Evolutionary conservation across 2,888 invertebrate genomes (phyloP).

Genomic region (Drosophila meridiana): DNA sequence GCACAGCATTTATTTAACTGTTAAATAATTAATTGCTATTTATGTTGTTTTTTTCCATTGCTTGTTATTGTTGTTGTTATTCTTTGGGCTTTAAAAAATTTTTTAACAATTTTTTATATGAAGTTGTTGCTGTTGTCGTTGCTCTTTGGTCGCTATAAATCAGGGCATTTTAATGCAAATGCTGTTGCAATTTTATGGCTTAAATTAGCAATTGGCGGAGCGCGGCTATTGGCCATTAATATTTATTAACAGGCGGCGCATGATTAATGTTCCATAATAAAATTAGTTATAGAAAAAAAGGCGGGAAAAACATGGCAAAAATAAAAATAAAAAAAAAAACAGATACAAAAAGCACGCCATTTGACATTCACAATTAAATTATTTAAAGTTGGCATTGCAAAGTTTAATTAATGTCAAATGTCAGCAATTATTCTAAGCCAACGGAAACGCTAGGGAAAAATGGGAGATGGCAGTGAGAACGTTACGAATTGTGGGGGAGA

Average conservation of each 20-base stretch:
- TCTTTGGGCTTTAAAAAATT: conserved; percentile 8
- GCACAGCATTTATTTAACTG: conserved; percentile 30
- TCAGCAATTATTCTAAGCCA: conserved; percentile 77
- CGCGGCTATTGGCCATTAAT: conserved; percentile 69
- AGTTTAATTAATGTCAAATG: conserved; percentile 73
- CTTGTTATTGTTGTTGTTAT: conserved; percentile 2
- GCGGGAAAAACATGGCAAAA: conserved; percentile 4
- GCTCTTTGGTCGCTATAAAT: conserved; percentile 54
- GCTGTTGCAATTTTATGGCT: conserved; percentile 72
- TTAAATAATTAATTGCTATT: conserved; percentile 75
- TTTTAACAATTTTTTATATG: conserved; percentile 44
- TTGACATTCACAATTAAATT: conserved; percentile 52
- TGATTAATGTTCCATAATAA: conserved; percentile 74
- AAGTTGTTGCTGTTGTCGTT: conserved; percentile 44
- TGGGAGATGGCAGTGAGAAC: background rate
- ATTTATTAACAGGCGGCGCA: conserved; percentile 78
- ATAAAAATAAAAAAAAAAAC: background rate
- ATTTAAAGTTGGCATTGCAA: conserved; percentile 55
- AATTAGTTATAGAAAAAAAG: conserved; percentile 64
- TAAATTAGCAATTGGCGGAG: conserved; percentile 68
- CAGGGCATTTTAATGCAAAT: conserved; percentile 74
- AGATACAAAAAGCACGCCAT: conserved; percentile 7
- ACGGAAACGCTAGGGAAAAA: conserved; percentile 4
- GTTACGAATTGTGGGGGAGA: background rate
- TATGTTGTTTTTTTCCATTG: conserved; percentile 29